A percentile compares a stretch with the other conserved stretches of the same genome.
Evolutionary conservation across 2,113 vertebrate species (phyloP).

Genomic region (Tricholaema leucomelas): DNA sequence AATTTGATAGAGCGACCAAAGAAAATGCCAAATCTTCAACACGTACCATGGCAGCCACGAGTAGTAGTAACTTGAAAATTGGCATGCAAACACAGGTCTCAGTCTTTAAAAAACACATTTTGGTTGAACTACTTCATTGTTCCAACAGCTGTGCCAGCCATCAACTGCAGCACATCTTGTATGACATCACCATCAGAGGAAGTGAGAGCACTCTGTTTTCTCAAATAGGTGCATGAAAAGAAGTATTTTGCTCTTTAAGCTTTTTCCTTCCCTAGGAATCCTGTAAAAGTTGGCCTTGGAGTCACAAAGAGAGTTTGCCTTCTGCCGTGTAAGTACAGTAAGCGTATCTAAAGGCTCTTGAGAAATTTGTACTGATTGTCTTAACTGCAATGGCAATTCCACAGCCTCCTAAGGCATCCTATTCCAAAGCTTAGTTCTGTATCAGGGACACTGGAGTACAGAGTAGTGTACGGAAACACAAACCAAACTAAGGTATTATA

Average conservation of each 20-base stretch:
- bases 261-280: neutral
- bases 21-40: constrained; percentile 33
- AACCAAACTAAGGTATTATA: neutral
- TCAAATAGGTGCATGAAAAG: neutral
- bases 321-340: neutral
- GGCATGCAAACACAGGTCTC: constrained; percentile 22
- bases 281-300: neutral
- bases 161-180: neutral
- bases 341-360: neutral
- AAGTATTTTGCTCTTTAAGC: neutral
- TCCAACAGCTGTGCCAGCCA: neutral
- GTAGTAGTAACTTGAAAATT: constrained; percentile 33
- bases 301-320: neutral
- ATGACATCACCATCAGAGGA: neutral
- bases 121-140: neutral
- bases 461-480: neutral
- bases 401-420: neutral
- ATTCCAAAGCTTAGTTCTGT: neutral
- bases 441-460: neutral
- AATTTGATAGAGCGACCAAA: constrained; percentile 11
- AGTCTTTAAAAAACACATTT: constrained; percentile 6
- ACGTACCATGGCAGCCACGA: neutral
- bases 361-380: neutral
- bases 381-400: neutral
- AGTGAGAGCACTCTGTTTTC: neutral